These are phyloP conservation scores for Perdita meconis DNA, from an alignment of 2,888 invertebrate species.

Conservation along the genomic window DNA sequence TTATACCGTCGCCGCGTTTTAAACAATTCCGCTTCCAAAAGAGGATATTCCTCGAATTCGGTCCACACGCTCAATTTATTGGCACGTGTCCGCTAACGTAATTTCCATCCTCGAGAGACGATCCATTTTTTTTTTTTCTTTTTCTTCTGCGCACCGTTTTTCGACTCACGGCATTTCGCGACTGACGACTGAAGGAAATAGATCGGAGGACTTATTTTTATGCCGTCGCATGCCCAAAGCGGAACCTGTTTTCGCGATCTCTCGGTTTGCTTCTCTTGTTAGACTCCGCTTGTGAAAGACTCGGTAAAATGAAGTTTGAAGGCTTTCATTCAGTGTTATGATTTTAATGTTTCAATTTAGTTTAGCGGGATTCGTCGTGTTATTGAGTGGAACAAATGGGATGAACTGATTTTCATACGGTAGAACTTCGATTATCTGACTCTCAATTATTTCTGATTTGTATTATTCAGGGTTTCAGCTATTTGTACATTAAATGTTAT, in stretches of 20 bases:
- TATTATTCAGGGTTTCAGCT: too few species aligned
- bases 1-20: constrained; percentile 15
- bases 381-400: too few species aligned
- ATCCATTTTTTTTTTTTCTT: not conserved
- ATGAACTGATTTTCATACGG: too few species aligned
- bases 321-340: not conserved
- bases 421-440: too few species aligned
- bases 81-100: not conserved
- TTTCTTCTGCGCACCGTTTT: too few species aligned
- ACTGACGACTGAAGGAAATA: constrained; percentile 23
- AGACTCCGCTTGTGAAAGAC: constrained; percentile 44
- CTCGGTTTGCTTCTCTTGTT: constrained; percentile 48
- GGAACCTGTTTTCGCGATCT: constrained; percentile 13
- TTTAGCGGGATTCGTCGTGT: not conserved
- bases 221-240: constrained; percentile 2
- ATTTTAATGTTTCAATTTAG: not conserved
- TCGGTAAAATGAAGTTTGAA: constrained; percentile 14
- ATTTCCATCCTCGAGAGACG: not conserved
- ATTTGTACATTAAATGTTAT: too few species aligned
- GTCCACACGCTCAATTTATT: not conserved
- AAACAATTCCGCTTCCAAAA: constrained; percentile 8
- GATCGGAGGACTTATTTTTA: constrained; percentile 40
- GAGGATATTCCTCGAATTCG: not conserved
- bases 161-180: too few species aligned
- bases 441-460: too few species aligned